Evolutionary conservation across 2,888 invertebrate genomes (phyloP), one percentile per base, ranked within the genome.

Genomic region (Eupeodes luniger): DNA sequence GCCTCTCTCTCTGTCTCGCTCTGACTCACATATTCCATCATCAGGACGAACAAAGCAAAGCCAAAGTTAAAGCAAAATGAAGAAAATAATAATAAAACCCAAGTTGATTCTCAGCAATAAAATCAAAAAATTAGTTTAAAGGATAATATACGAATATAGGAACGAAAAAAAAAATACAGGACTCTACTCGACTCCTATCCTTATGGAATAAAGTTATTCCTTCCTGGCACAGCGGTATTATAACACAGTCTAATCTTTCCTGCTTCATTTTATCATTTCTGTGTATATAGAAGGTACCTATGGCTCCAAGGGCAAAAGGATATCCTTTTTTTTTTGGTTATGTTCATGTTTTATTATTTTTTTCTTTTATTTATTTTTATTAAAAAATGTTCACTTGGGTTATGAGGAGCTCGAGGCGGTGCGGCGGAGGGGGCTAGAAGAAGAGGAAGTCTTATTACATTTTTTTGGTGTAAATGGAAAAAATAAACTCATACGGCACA

Each of bases 171-270:
- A 44, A 61, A 77, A 44, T 70, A 53, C 61, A 66, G 61, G 62
- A 70, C 49, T 19, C 27, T 55, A 80, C 53, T 80, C 40, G 40
- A 40, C 40, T 40, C 40, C 6, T 7, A 5, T 40, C 70, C 70
- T 36, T 77, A 77, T 70, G 82, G 64, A 78, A 83, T 80, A 80
- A 79, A 76, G 80, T 85, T 83, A 79, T 79, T 70, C 57, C 64
- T 80, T 72, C 36, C n/a, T 62, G n/a, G n/a, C 66, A 62, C 81
- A 70, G 51, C 44, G 44, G 59, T 69, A 70, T 64, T 66, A 76
- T 76, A 69, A 53, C 55, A 80, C 75, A 70, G 70, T 81, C 76
- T 78, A 83, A 74, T 83, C 70, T 77, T 77, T 72, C 49, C 70
- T 49, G 77, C 49, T 67, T 72, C 78, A 78, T 77, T 72, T 77